Evolutionary conservation across 1,140 invertebrate genomes (phyloP).

Genomic region (Drosophila dunni): DNA sequence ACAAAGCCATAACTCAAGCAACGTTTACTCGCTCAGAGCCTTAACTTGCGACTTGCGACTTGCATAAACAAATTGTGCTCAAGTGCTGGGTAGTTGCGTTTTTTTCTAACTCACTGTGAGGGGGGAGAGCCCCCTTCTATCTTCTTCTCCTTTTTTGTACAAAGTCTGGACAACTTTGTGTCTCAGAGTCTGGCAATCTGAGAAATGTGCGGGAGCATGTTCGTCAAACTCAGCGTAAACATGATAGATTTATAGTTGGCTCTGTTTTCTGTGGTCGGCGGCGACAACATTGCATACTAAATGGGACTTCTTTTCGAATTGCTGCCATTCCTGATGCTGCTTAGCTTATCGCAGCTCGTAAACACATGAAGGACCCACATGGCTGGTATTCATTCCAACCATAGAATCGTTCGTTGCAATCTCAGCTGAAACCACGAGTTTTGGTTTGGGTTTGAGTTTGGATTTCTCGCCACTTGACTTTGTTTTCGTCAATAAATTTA

Average conservation of each 20-base stretch:
- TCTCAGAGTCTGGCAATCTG: constrained; percentile 29
- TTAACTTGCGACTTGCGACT: constrained; percentile 73
- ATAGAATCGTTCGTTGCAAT: constrained; percentile 63
- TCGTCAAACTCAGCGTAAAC: constrained; percentile 77
- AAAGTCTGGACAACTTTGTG: not conserved
- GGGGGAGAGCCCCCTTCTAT: too few species aligned
- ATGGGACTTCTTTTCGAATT: constrained; percentile 48
- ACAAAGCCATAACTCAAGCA: constrained; percentile 81
- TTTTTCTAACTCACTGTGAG: not conserved
- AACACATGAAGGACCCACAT: constrained; percentile 61
- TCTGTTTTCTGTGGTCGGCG: constrained; percentile 50
- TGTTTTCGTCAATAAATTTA: constrained; percentile 79
- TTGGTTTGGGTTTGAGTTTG: constrained; percentile 20
- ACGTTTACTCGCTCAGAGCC: constrained; percentile 66
- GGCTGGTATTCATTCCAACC: constrained; percentile 11
- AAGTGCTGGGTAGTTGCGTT: constrained; percentile 32
- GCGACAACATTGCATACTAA: constrained; percentile 72
- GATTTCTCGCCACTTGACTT: constrained; percentile 69
- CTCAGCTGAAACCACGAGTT: constrained; percentile 38
- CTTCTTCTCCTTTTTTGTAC: constrained; percentile 1
- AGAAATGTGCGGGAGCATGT: constrained; percentile 44
- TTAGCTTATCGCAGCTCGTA: constrained; percentile 75
- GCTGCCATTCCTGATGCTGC: constrained; percentile 31
- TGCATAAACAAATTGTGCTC: constrained; percentile 79
- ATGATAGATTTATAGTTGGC: constrained; percentile 80